phyloP scores from a whole-genome alignment of 35 echinoderm and acorn worm genomes.

The Acanthaster planci region DNA sequence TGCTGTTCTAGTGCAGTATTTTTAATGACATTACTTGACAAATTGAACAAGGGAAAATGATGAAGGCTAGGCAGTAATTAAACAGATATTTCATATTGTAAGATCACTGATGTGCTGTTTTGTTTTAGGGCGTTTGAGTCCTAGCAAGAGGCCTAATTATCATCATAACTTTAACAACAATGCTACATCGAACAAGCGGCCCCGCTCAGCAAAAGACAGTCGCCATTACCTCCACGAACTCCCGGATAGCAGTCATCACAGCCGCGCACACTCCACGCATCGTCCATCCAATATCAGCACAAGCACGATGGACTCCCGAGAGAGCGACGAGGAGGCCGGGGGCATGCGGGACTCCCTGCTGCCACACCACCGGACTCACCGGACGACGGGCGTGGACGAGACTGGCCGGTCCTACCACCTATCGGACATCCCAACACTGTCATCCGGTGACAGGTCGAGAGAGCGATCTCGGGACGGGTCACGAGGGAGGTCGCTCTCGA shows the following conservation, averaged over 20 bases:
- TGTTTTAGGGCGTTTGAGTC: conserved; percentile 55
- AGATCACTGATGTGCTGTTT: background rate
- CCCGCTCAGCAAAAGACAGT: conserved; percentile 30
- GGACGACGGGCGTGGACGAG: conserved; percentile 29
- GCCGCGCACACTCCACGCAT: background rate
- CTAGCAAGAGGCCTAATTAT: conserved; percentile 36
- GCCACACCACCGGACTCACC: conserved; percentile 24
- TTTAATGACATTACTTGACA: too few relatives aligned
- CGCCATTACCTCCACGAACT: background rate
- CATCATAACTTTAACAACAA: conserved; percentile 43
- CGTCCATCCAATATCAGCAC: conserved; percentile 58
- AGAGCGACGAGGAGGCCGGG: conserved; percentile 36
- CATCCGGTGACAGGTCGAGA: conserved; percentile 8
- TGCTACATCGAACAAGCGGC: conserved; percentile 43
- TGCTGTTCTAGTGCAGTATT: too few relatives aligned
- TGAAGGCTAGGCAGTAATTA: too few relatives aligned
- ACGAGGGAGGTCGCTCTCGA: background rate
- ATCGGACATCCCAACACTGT: conserved; percentile 73
- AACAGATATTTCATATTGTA: too few relatives aligned
- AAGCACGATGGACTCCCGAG: conserved; percentile 56
- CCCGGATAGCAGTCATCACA: background rate
- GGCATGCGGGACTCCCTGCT: conserved; percentile 20
- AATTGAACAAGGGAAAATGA: too few relatives aligned
- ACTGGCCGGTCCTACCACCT: conserved; percentile 92
- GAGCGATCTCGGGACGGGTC: background rate